Evolutionary conservation across 2,888 invertebrate genomes (phyloP).

Genomic region (Endomychus coccineus): DNA sequence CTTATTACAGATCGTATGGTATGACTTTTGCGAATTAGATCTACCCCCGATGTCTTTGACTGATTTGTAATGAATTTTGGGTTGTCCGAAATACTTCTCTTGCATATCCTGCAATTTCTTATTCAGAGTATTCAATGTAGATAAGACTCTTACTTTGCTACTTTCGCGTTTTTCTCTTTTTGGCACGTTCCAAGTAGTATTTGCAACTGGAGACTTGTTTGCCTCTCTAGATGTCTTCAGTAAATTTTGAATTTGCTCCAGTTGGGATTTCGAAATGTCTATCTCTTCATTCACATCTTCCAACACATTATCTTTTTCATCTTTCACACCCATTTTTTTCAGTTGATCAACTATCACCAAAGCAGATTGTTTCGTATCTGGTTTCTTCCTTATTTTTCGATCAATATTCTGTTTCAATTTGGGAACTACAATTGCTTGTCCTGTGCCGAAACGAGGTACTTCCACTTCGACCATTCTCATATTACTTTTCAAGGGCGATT

Average conservation of each 20-base stretch:
- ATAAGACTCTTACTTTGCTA: slow-evolving; percentile 24
- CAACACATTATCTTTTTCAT: slow-evolving; percentile 11
- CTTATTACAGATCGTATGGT: no score
- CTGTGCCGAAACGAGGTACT: slow-evolving; percentile 11
- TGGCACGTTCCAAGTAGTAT: slow-evolving; percentile 5
- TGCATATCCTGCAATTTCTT: slow-evolving; percentile 30
- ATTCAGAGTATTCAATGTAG: slow-evolving; percentile 27
- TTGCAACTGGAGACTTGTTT: slow-evolving; percentile 4
- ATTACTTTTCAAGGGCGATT: slow-evolving; percentile 2
- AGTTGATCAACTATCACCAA: not conserved
- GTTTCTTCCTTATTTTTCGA: not conserved
- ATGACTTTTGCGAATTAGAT: no score
- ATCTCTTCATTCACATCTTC: slow-evolving; percentile 22
- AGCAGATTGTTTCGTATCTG: no score
- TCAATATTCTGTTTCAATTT: not conserved
- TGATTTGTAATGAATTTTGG: slow-evolving; percentile 22
- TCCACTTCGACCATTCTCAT: slow-evolving; percentile 11
- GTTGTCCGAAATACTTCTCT: slow-evolving; percentile 26
- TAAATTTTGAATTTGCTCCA: slow-evolving; percentile 22
- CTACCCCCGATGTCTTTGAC: slow-evolving; percentile 10
- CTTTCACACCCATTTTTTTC: not conserved
- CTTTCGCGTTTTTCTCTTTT: slow-evolving; percentile 4
- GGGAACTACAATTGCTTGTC: slow-evolving; percentile 7
- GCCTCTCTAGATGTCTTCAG: no score
- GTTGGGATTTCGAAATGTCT: slow-evolving; percentile 24